Base-by-base conservation (phyloP, 2,113 vertebrate genomes). In the Nannobrachium achirus region DNA sequence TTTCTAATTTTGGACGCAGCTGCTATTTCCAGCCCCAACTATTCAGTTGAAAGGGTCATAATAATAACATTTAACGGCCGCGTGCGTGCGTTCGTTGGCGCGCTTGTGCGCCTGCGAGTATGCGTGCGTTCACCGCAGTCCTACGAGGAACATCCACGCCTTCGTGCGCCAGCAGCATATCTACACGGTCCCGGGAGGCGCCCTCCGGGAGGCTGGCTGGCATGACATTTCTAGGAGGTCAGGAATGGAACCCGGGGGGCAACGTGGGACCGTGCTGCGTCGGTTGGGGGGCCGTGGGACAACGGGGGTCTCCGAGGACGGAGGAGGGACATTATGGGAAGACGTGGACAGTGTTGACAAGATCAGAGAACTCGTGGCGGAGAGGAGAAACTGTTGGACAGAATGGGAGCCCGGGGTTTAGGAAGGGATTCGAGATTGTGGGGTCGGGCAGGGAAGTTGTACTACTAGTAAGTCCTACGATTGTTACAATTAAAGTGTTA, bases 111-210 rank as follows among this genome's bases (percentile, higher is more conserved):
- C 18, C 11, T 6, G 8, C 11, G 19, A 41, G 25, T 15, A 11
- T 52, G 45, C 42, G 58, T 73, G 45, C 8, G 38, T 10, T 25
- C 50, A 42, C 63, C 18, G 1, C 49, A 33, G 25, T 6, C 48
- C 52, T 18, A 10, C 20, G 38, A 48, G 10, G 18, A 14, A 50
- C 44, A 60, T 65, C 33, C 71, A 39, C 63, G 63, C 60, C 39
- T n/a, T 52, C 16, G 9, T 49, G 39, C 59, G 40, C 45, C 41
- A 50, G 67, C 50, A 1, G 13, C 6, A 25, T 8, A 49, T 58
- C 2, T 7, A 33, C 58, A 42, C 41, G 39, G 59, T 56, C 63
- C 52, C 56, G 8, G n/a, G 73, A 76, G 66, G 51, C 33, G 10
- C 55, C 20, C 33, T 13, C 14, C 25, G 25, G 25, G 33, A 38